Percentiles rank a stretch among this genome's conserved stretches.
These are phyloP conservation scores for Argyrosomus regius DNA, from an alignment of 2,797 vertebrate species.

Conservation along the genomic window DNA sequence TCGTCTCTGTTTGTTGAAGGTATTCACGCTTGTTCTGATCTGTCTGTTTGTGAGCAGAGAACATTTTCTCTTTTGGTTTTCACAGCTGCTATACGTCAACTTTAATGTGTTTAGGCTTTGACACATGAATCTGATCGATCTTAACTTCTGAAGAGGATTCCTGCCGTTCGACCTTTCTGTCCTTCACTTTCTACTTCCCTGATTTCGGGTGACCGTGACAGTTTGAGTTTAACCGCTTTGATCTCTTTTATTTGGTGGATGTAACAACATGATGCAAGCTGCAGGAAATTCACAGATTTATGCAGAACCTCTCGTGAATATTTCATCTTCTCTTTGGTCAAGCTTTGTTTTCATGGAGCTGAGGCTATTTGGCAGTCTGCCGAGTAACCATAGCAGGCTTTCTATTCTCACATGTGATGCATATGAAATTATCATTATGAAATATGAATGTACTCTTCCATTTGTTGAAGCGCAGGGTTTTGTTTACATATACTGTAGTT, in stretches of 20 bases:
- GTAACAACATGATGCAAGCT: slow-evolving; percentile 50
- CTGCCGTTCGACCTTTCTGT: not conserved
- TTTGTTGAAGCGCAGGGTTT: slow-evolving; percentile 5
- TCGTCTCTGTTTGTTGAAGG: not conserved
- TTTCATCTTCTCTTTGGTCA: slow-evolving; percentile 31
- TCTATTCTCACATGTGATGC: slow-evolving; percentile 2
- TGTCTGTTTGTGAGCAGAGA: slow-evolving; percentile 2
- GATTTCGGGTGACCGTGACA: slow-evolving; percentile 9
- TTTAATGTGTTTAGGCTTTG: slow-evolving; percentile 1
- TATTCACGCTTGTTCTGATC: not conserved
- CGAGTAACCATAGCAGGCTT: slow-evolving; percentile 4
- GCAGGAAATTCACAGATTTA: slow-evolving; percentile 49
- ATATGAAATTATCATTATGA: slow-evolving; percentile 6
- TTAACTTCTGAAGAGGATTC: slow-evolving; percentile 25
- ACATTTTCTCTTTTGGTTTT: not conserved
- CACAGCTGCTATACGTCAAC: not conserved
- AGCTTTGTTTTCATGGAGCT: slow-evolving; percentile 35
- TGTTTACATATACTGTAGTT: not conserved
- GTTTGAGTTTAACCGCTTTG: slow-evolving; percentile 28
- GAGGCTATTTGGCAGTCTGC: slow-evolving; percentile 20
- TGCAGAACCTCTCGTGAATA: slow-evolving; percentile 47
- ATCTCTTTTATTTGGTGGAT: slow-evolving; percentile 19
- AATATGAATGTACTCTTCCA: slow-evolving; percentile 13
- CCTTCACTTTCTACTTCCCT: not conserved
- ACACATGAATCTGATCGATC: not conserved